phyloP scores from a whole-genome alignment of 2,888 invertebrate genomes.

The Phaonia tiefii region DNA sequence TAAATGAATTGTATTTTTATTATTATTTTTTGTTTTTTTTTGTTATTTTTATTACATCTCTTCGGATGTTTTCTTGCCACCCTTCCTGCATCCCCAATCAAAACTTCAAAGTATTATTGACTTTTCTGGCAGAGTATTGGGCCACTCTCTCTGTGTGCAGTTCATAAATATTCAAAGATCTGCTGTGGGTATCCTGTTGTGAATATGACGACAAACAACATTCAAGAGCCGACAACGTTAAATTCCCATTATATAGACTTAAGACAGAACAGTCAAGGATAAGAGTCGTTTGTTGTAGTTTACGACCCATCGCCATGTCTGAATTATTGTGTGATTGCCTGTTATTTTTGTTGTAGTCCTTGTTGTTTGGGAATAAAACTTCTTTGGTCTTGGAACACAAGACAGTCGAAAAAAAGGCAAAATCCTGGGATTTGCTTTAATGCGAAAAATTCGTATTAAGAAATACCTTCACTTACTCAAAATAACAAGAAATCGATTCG shows the following conservation, averaged over 20 bases:
- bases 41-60: not conserved
- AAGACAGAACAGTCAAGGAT: not conserved
- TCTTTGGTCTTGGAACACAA: too few relatives aligned
- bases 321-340: conserved; percentile 6
- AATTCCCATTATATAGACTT: not conserved
- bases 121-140: not conserved
- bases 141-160: not conserved
- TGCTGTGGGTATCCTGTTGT: not conserved
- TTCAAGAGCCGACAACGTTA: not conserved
- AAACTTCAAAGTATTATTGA: too few relatives aligned
- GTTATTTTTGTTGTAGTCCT: not conserved
- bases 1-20: conserved; percentile 38
- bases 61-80: not conserved
- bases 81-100: not conserved
- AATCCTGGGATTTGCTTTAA: too few relatives aligned
- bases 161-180: conserved; percentile 36
- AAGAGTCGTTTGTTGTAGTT: conserved; percentile 6
- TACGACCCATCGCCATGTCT: conserved; percentile 30
- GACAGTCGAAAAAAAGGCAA: too few relatives aligned
- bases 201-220: not conserved
- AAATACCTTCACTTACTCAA: too few relatives aligned
- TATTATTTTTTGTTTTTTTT: conserved; percentile 29
- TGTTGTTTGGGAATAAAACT: too few relatives aligned
- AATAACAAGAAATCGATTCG: too few relatives aligned
- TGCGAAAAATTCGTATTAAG: too few relatives aligned